Conservation (phyloP, 2,113 vertebrate species). For the Tachycineta bicolor region DNA sequence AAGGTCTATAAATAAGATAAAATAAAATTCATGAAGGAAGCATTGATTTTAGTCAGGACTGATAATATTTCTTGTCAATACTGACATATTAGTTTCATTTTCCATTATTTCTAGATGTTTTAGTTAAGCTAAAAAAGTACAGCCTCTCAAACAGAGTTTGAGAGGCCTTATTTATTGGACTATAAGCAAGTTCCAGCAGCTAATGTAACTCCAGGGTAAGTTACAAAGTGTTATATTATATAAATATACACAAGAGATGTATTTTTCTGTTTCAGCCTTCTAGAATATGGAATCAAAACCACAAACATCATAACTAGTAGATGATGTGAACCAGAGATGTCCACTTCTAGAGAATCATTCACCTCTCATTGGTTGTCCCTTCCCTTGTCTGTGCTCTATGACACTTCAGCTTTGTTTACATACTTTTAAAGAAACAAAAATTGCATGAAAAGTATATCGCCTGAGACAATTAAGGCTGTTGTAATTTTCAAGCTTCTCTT, state of each 20-base stretch:
- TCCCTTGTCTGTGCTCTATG: neutral
- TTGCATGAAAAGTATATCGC: neutral
- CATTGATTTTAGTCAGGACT: neutral
- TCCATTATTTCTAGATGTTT: conserved; percentile 5
- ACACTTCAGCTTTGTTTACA: neutral
- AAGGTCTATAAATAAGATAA: conserved; percentile 8
- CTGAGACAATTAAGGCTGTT: neutral
- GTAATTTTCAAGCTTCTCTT: neutral
- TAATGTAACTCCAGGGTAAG: neutral
- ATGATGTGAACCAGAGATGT: neutral
- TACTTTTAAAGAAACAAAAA: neutral
- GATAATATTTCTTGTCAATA: conserved; percentile 34
- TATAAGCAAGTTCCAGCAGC: neutral
- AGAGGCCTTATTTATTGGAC: neutral
- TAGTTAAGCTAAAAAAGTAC: neutral
- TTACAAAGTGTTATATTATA: neutral
- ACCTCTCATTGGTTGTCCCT: neutral
- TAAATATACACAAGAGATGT: neutral
- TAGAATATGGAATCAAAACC: neutral
- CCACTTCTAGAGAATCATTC: neutral
- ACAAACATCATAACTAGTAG: neutral
- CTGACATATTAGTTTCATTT: conserved; percentile 17
- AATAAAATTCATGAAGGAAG: neutral
- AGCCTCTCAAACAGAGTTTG: neutral
- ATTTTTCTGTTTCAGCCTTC: neutral